These are phyloP conservation scores for Acrocephalus scirpaceus DNA, from an alignment of 2,797 vertebrate species.

Conservation along the genomic window DNA sequence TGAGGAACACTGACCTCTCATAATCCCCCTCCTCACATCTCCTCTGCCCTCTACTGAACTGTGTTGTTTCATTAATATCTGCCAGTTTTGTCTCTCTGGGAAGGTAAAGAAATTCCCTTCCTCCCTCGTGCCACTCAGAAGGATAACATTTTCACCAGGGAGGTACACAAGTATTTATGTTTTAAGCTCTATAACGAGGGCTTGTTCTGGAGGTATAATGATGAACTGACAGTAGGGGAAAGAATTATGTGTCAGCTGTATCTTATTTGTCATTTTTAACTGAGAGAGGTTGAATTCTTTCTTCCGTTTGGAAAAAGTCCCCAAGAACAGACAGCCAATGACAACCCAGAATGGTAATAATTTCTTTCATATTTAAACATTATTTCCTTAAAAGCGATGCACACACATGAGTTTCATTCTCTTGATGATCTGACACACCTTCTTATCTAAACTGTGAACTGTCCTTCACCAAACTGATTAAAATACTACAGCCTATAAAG, in stretches of 20 bases:
- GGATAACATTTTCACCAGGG: not conserved
- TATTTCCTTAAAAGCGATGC: not conserved
- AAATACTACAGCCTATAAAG: not conserved
- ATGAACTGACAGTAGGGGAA: not conserved
- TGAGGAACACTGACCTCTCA: not conserved
- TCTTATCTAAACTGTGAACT: not conserved
- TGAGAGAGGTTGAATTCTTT: not conserved
- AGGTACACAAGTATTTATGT: not conserved
- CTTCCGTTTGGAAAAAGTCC: not conserved
- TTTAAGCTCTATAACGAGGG: not conserved
- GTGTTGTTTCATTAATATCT: not conserved
- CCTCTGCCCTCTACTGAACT: not conserved
- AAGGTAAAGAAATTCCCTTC: not conserved
- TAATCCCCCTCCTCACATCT: not conserved
- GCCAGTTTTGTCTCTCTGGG: not conserved
- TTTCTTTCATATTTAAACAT: not conserved
- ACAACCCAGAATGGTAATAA: not conserved
- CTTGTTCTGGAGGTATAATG: not conserved
- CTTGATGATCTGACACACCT: not conserved
- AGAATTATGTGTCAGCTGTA: not conserved
- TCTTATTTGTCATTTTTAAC: not conserved
- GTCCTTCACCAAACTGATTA: not conserved
- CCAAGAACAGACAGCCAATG: not conserved
- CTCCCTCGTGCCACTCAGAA: not conserved
- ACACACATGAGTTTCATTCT: not conserved